Evolutionary conservation across 2,113 vertebrate species (phyloP).

Genomic region (Trachemys scripta): DNA sequence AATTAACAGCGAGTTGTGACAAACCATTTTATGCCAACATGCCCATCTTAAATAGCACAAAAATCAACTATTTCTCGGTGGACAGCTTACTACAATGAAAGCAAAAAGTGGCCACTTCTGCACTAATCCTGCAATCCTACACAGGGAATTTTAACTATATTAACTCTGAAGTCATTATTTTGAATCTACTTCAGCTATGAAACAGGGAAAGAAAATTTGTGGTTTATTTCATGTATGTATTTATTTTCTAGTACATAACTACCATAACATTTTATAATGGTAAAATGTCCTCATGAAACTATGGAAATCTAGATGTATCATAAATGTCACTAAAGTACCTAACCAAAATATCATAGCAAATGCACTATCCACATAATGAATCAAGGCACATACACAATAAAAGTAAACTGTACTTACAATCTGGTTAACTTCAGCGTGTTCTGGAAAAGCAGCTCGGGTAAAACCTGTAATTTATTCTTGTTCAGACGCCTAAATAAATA

Average conservation of each 20-base stretch:
- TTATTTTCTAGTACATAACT: not conserved
- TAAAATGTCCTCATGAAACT: not conserved
- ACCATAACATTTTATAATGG: not conserved
- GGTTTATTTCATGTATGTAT: not conserved
- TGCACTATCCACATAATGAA: not conserved
- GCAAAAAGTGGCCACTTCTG: not conserved
- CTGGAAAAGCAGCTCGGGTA: constrained; percentile 98
- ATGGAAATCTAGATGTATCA: not conserved
- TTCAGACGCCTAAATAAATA: constrained; percentile 89
- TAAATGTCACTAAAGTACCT: not conserved
- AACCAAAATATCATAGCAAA: not conserved
- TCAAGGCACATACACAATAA: not conserved
- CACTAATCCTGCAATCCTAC: not conserved
- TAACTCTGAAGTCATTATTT: constrained; percentile 5
- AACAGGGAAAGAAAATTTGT: not conserved
- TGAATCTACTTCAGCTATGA: not conserved
- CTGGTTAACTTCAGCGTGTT: constrained; percentile 94
- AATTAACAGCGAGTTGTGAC: not conserved
- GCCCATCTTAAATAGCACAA: not conserved
- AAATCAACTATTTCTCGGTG: not conserved
- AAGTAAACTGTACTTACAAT: constrained; percentile 88
- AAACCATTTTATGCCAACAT: not conserved
- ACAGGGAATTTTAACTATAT: not conserved
- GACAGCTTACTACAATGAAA: not conserved
- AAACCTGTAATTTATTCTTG: constrained; percentile 96